Evolutionary conservation across 23 tunicate species (phyloP), one percentile per base, ranked within the genome.

Genomic region (Trididemnum nubilum): DNA sequence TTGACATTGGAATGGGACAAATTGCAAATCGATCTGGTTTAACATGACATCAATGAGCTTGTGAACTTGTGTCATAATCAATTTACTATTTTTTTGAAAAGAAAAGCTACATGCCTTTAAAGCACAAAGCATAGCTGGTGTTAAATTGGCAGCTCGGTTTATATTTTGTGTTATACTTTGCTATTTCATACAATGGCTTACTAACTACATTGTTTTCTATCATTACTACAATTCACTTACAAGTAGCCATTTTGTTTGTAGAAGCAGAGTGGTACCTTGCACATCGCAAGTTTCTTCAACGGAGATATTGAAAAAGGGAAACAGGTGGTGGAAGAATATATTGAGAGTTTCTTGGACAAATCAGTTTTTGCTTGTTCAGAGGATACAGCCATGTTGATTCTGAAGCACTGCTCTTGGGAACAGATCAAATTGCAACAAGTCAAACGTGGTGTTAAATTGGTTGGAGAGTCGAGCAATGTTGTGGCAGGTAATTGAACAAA

Each of bases 231-330:
- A n/a, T n/a, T n/a, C n/a, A n/a, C n/a, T n/a, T n/a, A n/a, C n/a
- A 44, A 44, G 15, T 9, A 7, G 15, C 54, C 54, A 44, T 44
- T 44, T 44, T 44, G 15, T 44, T 44, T 9, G 9, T 7, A 15
- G 54, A 44, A 44, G 54, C 54, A 7, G 54, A 44, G 9, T 61
- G 57, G 67, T 5, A 24, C 26, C 5, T 23, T 61, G 26, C 67
- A 67, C 31, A 33, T 67, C n/a, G 74, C 21, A 3, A 31, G 74
- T 24, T 67, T 67, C 74, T 3, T 4, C 4, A 67, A 31, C 31
- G 38, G 7, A 31, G 74, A 67, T 33, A 12, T 67, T 31, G 74
- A 67, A 24, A 67, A 67, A 67, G 74, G 74, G 12, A 67, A 67
- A n/a, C 31, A 33, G 33, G 38, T 67, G 2, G 38, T 67, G 31